phyloP scores from a whole-genome alignment of 2,113 vertebrate species.

The Guaruba guarouba region DNA sequence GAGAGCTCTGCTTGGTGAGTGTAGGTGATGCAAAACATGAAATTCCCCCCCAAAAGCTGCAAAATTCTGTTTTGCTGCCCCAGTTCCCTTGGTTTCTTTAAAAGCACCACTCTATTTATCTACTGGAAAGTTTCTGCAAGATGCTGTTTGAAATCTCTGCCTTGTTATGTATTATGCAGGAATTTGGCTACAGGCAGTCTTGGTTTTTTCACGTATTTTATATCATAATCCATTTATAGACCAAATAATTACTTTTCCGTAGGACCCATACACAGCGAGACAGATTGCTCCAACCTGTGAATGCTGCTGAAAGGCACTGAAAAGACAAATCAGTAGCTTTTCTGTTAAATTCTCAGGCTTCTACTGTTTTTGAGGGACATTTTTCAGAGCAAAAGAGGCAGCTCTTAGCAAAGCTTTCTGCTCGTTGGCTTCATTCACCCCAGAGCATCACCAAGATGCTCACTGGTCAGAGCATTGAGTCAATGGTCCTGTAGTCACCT shows the following conservation, averaged over 20 bases:
- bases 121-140: neutral
- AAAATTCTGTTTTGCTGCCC: neutral
- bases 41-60: neutral
- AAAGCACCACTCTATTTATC: neutral
- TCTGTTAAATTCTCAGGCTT: neutral
- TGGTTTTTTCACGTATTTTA: neutral
- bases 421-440: accelerated
- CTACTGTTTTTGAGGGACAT: neutral
- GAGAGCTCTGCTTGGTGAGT: neutral
- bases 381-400: neutral
- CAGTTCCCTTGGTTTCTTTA: neutral
- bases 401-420: neutral
- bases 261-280: neutral
- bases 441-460: neutral
- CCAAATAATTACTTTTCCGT: neutral
- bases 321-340: neutral
- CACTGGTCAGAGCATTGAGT: accelerated
- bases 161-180: conserved; percentile 22
- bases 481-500: neutral
- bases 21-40: neutral
- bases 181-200: conserved; percentile 41
- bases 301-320: neutral
- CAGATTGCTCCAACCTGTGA: neutral
- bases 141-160: conserved; percentile 16
- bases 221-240: conserved; percentile 30